These are phyloP conservation scores for Arizona elegans DNA, from an alignment of 2,113 vertebrate genomes.

Conservation along the genomic window DNA sequence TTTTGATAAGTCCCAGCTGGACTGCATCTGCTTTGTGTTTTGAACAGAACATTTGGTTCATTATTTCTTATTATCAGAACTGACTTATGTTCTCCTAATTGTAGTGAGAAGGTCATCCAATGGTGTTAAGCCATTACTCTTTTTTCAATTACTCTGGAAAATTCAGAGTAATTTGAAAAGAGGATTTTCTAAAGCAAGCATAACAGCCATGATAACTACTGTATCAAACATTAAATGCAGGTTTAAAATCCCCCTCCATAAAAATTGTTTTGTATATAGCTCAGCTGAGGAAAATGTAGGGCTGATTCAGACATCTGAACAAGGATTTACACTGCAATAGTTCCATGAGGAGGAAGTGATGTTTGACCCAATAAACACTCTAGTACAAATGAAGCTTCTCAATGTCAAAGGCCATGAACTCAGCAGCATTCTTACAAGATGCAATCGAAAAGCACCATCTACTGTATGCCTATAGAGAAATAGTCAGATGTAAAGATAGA, in stretches of 20 bases:
- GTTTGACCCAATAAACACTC: background rate
- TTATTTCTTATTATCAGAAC: slow-evolving; percentile 12
- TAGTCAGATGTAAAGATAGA: background rate
- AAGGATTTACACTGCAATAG: background rate
- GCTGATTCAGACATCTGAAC: background rate
- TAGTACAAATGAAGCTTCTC: background rate
- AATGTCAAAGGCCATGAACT: background rate
- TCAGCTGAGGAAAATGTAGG: background rate
- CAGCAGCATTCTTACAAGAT: background rate
- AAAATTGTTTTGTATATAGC: background rate
- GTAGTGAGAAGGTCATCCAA: slow-evolving; percentile 21
- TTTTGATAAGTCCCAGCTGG: slow-evolving; percentile 7
- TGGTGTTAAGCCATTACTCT: background rate
- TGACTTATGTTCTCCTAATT: slow-evolving; percentile 2
- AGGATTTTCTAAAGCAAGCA: background rate
- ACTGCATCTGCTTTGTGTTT: background rate
- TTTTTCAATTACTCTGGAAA: slow-evolving; percentile 3
- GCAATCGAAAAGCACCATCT: background rate
- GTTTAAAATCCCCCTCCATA: background rate
- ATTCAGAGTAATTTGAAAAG: slow-evolving; percentile 10
- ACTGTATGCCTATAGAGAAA: background rate
- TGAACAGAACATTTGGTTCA: background rate
- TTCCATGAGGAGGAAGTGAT: background rate
- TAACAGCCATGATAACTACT: background rate
- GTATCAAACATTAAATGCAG: background rate